These are phyloP conservation scores for Myodes glareolus DNA, from an alignment of 2,113 vertebrate species.

Conservation along the genomic window DNA sequence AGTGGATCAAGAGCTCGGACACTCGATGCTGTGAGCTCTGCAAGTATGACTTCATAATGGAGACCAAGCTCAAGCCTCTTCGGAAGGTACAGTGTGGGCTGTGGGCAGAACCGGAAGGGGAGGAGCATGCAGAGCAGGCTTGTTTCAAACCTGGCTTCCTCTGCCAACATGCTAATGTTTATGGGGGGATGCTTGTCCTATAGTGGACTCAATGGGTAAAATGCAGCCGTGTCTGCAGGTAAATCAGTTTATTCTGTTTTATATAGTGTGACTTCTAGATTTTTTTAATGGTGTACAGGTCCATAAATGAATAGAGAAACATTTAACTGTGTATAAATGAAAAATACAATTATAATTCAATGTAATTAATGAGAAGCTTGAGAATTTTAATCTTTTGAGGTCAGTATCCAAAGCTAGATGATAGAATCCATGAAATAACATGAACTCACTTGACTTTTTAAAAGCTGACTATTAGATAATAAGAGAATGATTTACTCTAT, in stretches of 20 bases:
- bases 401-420: background rate
- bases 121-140: background rate
- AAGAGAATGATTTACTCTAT: slow-evolving; percentile 30
- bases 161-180: background rate
- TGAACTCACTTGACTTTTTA: slow-evolving; percentile 34
- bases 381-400: background rate
- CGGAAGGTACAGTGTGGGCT: slow-evolving; percentile 88
- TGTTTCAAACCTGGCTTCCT: background rate
- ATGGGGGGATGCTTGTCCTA: background rate
- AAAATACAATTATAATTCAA: background rate
- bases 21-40: slow-evolving; percentile 98
- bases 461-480: slow-evolving; percentile 56
- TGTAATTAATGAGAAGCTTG: background rate
- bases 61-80: slow-evolving; percentile 97
- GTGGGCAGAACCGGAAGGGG: fast-evolving
- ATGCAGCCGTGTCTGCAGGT: background rate
- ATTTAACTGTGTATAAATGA: too few relatives aligned
- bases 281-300: background rate
- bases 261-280: background rate
- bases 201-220: background rate
- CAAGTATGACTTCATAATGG: slow-evolving; percentile 99
- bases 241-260: background rate
- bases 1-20: slow-evolving; percentile 99
- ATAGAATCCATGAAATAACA: slow-evolving; percentile 21
- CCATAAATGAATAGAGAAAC: background rate